phyloP scores from a whole-genome alignment of 1,140 invertebrate genomes.

The Maniola jurtina region DNA sequence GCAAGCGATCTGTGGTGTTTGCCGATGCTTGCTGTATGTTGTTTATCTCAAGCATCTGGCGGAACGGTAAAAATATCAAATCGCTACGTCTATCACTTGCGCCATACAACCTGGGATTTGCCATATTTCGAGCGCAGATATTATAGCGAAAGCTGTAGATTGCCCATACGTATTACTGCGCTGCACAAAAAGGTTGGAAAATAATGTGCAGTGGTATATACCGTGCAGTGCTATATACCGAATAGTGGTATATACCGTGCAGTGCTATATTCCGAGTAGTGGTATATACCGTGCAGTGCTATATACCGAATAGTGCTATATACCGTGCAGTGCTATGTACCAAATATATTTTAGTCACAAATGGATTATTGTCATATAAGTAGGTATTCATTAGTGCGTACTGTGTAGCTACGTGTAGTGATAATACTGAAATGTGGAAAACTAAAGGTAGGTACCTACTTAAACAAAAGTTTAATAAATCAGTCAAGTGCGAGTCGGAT shows the following conservation, averaged over 20 bases:
- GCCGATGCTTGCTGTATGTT: no score
- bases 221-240: no score
- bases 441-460: not conserved
- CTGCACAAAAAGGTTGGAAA: not conserved
- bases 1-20: no score
- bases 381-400: not conserved
- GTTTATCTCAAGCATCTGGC: no score
- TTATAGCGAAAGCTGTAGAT: constrained; percentile 21
- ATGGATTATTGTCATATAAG: not conserved
- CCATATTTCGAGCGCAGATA: constrained; percentile 16
- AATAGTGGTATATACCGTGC: no score
- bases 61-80: no score
- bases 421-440: constrained; percentile 1
- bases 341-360: not conserved
- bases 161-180: constrained; percentile 10
- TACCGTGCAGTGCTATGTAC: no score
- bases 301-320: no score
- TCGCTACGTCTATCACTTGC: not conserved
- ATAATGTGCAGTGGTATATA: no score
- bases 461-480: not conserved
- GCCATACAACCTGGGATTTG: constrained; percentile 3
- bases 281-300: no score
- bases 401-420: not conserved
- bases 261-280: no score
- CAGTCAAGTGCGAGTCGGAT: no score